These are phyloP conservation scores for Henricia sp. DNA, from an alignment of 53 echinoderm and acorn worm genomes.

Conservation along the genomic window DNA sequence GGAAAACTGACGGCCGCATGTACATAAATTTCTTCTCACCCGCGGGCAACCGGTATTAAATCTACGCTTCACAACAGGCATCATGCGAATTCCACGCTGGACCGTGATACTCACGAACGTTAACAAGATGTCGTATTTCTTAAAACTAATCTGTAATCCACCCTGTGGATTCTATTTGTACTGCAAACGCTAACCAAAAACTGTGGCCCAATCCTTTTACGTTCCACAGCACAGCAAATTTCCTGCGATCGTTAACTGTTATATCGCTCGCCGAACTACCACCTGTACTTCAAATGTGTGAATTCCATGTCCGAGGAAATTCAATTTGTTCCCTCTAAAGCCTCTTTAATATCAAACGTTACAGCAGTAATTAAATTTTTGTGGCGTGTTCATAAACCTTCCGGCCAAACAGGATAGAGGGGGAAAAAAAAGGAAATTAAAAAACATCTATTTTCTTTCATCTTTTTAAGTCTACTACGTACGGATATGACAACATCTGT, in stretches of 20 bases:
- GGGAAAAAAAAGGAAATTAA: slow-evolving; percentile 38
- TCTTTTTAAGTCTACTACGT: background rate
- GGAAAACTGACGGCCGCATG: too few species aligned
- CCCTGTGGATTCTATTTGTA: slow-evolving; percentile 26
- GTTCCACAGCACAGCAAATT: slow-evolving; percentile 7
- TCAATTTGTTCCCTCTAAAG: background rate
- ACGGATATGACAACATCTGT: slow-evolving; percentile 34
- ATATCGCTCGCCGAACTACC: background rate
- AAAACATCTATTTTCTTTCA: background rate
- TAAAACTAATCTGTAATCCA: background rate
- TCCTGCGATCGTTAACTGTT: slow-evolving; percentile 3
- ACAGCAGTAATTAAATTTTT: background rate
- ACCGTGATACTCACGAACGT: too few species aligned
- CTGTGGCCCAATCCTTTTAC: background rate
- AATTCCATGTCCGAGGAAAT: slow-evolving; percentile 5
- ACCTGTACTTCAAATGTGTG: background rate
- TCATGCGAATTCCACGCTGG: too few species aligned
- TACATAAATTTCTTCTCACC: too few species aligned
- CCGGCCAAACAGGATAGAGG: background rate
- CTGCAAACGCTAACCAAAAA: slow-evolving; percentile 14
- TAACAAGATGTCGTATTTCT: too few species aligned
- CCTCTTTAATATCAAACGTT: background rate
- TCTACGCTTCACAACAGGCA: background rate
- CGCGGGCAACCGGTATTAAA: background rate
- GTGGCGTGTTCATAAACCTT: slow-evolving; percentile 11